Evolutionary conservation across 2,797 vertebrate species (phyloP).

Genomic region (Fistularia commersonii): DNA sequence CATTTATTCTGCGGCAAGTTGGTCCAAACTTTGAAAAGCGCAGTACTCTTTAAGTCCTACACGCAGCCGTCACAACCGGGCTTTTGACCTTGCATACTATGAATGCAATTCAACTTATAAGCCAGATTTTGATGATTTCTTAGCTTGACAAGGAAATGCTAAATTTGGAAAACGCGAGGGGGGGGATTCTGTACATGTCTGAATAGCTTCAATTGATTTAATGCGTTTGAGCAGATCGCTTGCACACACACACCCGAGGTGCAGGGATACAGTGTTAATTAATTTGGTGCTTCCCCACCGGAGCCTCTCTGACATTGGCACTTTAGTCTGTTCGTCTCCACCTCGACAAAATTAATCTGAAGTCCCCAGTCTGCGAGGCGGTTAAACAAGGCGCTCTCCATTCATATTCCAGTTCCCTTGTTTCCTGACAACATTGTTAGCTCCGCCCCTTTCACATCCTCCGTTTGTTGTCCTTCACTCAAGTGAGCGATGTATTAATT

Average conservation of each 20-base stretch:
- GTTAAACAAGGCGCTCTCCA: slow-evolving; percentile 12
- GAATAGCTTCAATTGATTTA: slow-evolving; percentile 40
- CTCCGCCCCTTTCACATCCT: slow-evolving; percentile 4
- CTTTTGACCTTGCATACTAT: too few relatives aligned
- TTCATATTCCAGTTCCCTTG: slow-evolving; percentile 12
- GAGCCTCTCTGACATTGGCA: slow-evolving; percentile 45
- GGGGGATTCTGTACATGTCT: slow-evolving; percentile 12
- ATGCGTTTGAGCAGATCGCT: slow-evolving; percentile 41
- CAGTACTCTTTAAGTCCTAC: too few relatives aligned
- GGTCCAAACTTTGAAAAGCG: too few relatives aligned
- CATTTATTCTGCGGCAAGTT: too few relatives aligned
- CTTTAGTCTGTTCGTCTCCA: slow-evolving; percentile 41
- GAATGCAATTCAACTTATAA: slow-evolving; percentile 34
- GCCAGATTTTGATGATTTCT: slow-evolving; percentile 21
- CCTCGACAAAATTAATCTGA: slow-evolving; percentile 60
- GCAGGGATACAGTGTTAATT: slow-evolving; percentile 54
- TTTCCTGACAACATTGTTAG: slow-evolving; percentile 8
- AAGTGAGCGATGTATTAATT: too few relatives aligned
- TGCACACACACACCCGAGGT: slow-evolving; percentile 13
- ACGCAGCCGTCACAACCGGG: too few relatives aligned
- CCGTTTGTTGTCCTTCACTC: slow-evolving; percentile 9
- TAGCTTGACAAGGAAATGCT: slow-evolving; percentile 17
- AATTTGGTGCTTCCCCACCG: slow-evolving; percentile 49
- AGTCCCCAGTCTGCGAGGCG: slow-evolving; percentile 33
- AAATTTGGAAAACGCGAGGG: slow-evolving; percentile 21